phyloP scores from a whole-genome alignment of 2,797 vertebrate genomes.

The Acrossocheilus wenchowensis region DNA sequence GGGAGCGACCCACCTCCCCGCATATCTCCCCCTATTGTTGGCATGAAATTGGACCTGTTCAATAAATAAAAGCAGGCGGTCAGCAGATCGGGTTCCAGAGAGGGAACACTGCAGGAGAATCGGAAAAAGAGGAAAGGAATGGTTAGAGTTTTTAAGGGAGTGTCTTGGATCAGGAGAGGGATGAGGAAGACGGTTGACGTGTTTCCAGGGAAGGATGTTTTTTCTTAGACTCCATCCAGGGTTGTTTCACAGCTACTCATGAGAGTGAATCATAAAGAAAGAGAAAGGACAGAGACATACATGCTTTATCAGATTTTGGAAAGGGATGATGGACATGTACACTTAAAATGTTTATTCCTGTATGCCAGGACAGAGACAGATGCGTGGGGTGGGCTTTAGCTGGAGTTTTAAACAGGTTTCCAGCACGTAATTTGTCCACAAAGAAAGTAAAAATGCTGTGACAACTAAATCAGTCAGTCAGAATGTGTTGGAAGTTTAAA shows the following conservation, averaged over 20 bases:
- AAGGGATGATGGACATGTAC: background rate
- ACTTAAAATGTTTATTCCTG: conserved; percentile 3
- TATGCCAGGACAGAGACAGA: background rate
- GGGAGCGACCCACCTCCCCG: conserved; percentile 6
- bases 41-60: conserved; percentile 64
- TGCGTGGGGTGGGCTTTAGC: conserved; percentile 12
- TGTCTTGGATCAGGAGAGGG: conserved; percentile 9
- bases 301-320: background rate
- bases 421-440: background rate
- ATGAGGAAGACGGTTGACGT: conserved; percentile 15
- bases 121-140: conserved; percentile 9
- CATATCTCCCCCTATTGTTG: conserved; percentile 67
- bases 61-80: conserved; percentile 70
- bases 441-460: background rate
- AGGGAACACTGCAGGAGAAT: conserved; percentile 20
- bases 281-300: background rate
- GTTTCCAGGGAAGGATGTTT: conserved; percentile 23
- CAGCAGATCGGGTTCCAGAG: conserved; percentile 72
- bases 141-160: background rate
- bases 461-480: background rate
- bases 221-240: background rate
- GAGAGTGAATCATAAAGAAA: conserved; percentile 3
- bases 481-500: background rate
- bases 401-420: conserved; percentile 4
- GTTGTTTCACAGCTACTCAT: conserved; percentile 14